Conservation (phyloP, 2,113 vertebrate species). For the Thinocorus orbignyianus region DNA sequence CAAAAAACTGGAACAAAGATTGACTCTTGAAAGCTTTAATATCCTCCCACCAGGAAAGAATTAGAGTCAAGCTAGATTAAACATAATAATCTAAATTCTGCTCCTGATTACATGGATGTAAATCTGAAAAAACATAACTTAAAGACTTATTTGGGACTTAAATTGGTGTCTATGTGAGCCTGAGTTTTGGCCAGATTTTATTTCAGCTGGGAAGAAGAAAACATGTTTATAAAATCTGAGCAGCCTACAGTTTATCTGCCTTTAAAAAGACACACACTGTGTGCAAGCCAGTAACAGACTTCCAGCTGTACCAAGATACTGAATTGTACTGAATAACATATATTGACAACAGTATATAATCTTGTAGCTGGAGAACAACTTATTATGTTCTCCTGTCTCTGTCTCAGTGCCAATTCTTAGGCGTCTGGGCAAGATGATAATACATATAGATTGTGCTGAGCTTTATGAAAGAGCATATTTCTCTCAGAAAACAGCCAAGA, state of each 20-base stretch:
- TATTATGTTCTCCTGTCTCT: neutral
- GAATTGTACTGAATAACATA: neutral
- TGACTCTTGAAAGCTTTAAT: constrained; percentile 21
- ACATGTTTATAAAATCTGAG: constrained; percentile 38
- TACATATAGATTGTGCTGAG: neutral
- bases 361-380: neutral
- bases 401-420: neutral
- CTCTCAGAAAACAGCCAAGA: neutral
- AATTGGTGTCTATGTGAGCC: neutral
- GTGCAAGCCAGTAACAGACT: neutral
- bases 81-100: constrained; percentile 26
- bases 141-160: neutral
- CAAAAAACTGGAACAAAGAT: constrained; percentile 13
- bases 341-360: neutral
- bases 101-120: constrained; percentile 15
- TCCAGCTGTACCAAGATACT: neutral
- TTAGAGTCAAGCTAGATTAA: constrained; percentile 19
- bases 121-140: constrained; percentile 26
- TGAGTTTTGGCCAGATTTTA: constrained; percentile 17
- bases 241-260: constrained; percentile 12
- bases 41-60: constrained; percentile 25
- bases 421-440: neutral
- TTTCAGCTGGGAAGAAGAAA: constrained; percentile 40
- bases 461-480: neutral
- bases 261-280: constrained; percentile 13